These are phyloP conservation scores for Listrodromus nycthemerus DNA, from an alignment of 2,888 invertebrate species.

Conservation along the genomic window DNA sequence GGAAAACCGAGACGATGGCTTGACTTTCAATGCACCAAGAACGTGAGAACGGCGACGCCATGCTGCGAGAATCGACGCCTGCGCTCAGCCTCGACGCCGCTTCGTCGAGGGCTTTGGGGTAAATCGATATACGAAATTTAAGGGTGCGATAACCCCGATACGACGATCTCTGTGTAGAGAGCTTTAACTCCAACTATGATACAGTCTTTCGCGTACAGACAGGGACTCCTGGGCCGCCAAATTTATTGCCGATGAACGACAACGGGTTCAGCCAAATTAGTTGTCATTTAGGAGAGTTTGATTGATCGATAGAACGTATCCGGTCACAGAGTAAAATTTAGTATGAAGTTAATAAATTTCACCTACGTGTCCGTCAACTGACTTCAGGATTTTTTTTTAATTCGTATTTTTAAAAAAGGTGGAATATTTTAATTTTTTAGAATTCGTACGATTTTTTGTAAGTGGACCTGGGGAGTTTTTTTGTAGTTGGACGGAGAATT, in stretches of 20 bases:
- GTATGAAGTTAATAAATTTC: too few relatives aligned
- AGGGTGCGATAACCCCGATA: conserved; percentile 63
- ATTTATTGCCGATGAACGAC: background rate
- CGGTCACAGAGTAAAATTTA: too few relatives aligned
- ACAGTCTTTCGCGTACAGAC: background rate
- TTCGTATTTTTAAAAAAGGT: too few relatives aligned
- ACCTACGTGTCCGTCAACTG: too few relatives aligned
- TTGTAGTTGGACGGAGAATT: too few relatives aligned
- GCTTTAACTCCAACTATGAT: background rate
- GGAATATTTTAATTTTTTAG: too few relatives aligned
- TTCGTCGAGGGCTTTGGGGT: conserved; percentile 53
- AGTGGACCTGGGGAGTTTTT: too few relatives aligned
- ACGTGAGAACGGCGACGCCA: conserved; percentile 55
- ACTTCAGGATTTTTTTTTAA: too few relatives aligned
- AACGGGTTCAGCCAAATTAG: background rate
- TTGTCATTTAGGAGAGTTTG: background rate
- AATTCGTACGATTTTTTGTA: too few relatives aligned
- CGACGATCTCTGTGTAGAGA: background rate
- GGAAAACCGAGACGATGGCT: conserved; percentile 15
- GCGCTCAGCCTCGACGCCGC: conserved; percentile 62
- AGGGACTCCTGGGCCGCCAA: background rate
- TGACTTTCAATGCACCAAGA: conserved; percentile 31
- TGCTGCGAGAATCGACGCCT: conserved; percentile 64
- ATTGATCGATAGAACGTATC: background rate
- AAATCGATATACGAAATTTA: conserved; percentile 76